Conservation (phyloP, 2,797 vertebrate species). For the Pantherophis vulpinus region DNA sequence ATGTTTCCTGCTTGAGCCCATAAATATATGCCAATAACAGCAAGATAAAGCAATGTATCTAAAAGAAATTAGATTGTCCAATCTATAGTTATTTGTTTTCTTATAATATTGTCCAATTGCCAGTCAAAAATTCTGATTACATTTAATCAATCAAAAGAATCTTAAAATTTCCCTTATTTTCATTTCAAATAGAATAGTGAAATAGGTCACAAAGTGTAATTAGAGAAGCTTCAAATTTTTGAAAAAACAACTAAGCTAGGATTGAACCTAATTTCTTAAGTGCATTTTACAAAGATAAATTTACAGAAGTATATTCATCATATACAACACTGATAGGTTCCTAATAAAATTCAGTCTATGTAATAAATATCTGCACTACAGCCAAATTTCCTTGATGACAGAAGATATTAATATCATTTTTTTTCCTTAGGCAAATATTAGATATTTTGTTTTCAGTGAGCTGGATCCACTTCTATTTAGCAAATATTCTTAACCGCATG, state of each 20-base stretch:
- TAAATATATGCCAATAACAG: neutral
- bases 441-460: neutral
- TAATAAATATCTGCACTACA: neutral
- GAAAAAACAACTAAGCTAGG: neutral
- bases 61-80: neutral
- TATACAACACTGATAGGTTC: neutral
- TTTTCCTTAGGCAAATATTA: neutral
- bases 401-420: neutral
- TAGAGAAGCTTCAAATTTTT: neutral
- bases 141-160: neutral
- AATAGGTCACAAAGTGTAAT: neutral
- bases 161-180: neutral
- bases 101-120: neutral
- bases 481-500: neutral
- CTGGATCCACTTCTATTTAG: neutral
- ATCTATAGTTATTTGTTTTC: neutral
- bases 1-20: neutral
- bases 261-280: neutral
- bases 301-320: neutral
- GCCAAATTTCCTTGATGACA: neutral
- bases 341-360: neutral
- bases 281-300: neutral
- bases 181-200: neutral
- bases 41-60: neutral
- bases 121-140: constrained; percentile 21